Percentiles rank a stretch among this genome's conserved stretches.
These are phyloP conservation scores for Apotomis capreana DNA, from an alignment of 2,888 invertebrate genomes.

Conservation along the genomic window DNA sequence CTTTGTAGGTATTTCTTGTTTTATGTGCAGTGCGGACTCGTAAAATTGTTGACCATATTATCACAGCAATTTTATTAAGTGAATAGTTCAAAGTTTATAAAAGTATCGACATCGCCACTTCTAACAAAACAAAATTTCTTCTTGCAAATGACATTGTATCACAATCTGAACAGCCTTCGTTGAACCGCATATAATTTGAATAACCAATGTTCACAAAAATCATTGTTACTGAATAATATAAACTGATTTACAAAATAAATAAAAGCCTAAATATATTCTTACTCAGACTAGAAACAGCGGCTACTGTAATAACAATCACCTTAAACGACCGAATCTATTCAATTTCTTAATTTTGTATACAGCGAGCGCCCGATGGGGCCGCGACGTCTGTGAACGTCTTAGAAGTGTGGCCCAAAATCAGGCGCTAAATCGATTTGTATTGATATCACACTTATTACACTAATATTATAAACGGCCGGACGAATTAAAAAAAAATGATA, in stretches of 20 bases:
- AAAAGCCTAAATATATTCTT: not conserved
- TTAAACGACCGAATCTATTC: constrained; percentile 46
- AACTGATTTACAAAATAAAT: constrained; percentile 8
- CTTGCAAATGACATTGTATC: not conserved
- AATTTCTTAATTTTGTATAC: constrained; percentile 49
- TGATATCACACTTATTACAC: no score
- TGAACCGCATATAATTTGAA: not conserved
- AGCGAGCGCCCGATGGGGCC: constrained; percentile 23
- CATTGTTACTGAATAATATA: not conserved
- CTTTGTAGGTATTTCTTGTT: no score
- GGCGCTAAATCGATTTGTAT: not conserved
- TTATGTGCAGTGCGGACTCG: no score
- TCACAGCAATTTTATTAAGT: no score
- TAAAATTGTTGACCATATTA: no score
- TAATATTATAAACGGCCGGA: no score
- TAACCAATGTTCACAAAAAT: not conserved
- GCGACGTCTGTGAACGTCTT: constrained; percentile 34
- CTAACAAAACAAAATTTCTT: not conserved
- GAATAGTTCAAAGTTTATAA: no score
- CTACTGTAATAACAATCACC: constrained; percentile 47
- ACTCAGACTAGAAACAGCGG: constrained; percentile 35
- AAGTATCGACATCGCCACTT: no score
- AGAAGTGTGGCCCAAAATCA: constrained; percentile 12
- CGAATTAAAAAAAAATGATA: no score
- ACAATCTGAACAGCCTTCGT: not conserved